Base-by-base conservation (phyloP, 2,797 vertebrate genomes). In the Darevskia nairensis region DNA sequence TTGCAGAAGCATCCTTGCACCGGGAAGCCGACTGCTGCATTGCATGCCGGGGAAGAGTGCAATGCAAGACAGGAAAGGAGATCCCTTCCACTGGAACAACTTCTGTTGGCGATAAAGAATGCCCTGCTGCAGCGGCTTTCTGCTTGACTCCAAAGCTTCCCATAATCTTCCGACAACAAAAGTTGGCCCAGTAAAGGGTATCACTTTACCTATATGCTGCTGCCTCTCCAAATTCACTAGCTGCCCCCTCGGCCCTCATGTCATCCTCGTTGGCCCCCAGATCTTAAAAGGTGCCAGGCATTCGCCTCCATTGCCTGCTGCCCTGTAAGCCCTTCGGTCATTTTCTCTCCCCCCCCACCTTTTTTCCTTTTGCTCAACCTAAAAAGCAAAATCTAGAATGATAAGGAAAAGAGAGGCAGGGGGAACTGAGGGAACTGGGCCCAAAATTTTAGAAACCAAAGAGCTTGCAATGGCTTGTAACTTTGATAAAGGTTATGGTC, bases 131-230 rank as follows among this genome's bases (percentile, higher is more conserved):
- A 1, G 68, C 17, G 32, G 85, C 85, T 82, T 82, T 87, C 71
- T 39, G 27, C 66, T 55, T 19, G 46, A 17, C 35, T n/a, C 79
- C 35, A 74, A 72, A 81, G 81, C 74, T 77, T 29, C 61, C 59
- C 21, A 3, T 78, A 82, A 83, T 83, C 74, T 83, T 69, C 32
- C 1, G 29, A 55, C 59, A 23, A 69, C 80, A 88, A 82, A 88
- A 39, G 72, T 50, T 55, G 72, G 41, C 25, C 72, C 6, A 21
- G 59, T 46, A 35, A 82, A 68, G 1, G 25, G n/a, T 41, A 66
- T 88, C 41, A 1, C 80, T 66, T 88, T 88, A 66, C 80, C 80
- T 6, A 10, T 8, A 10, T 1, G 27, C 8, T 17, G 64, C 64
- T 9, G 23, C 8, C 72, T 35, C 25, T 55, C 80, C 15, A 4